These are phyloP conservation scores for Drosophila rellima DNA, from an alignment of 2,888 invertebrate genomes.

Conservation along the genomic window DNA sequence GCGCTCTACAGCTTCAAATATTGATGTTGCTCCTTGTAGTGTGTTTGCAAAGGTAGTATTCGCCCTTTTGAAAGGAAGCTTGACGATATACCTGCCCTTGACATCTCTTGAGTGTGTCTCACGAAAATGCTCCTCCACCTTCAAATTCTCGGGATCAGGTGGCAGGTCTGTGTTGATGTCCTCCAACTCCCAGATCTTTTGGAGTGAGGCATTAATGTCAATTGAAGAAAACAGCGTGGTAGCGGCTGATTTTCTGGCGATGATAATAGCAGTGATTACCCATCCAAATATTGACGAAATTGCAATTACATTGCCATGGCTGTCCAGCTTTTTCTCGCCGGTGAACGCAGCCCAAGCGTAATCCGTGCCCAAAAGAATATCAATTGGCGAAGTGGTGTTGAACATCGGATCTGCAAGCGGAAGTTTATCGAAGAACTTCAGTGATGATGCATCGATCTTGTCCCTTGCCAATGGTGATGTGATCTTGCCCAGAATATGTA, in stretches of 20 bases:
- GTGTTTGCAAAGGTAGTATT: neutral
- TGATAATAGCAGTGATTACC: neutral
- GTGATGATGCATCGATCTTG: no score
- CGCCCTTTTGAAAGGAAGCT: neutral
- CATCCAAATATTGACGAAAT: neutral
- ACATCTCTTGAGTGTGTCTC: no score
- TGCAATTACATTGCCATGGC: neutral
- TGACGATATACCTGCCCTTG: neutral
- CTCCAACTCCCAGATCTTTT: neutral
- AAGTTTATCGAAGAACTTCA: neutral
- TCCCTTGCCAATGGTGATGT: neutral
- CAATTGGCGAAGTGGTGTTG: neutral
- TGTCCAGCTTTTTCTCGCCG: neutral
- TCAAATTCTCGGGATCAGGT: no score
- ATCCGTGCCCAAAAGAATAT: neutral
- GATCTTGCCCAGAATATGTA: neutral
- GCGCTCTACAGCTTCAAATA: neutral
- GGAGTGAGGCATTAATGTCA: neutral
- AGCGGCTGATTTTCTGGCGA: neutral
- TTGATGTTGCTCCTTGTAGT: neutral
- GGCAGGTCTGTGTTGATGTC: neutral
- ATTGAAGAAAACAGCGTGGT: neutral
- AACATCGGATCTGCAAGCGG: slow-evolving; percentile 1
- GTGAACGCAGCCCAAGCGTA: neutral
- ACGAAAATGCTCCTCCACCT: no score